phyloP scores from a whole-genome alignment of 2,113 vertebrate species.

The Penelope pileata region DNA sequence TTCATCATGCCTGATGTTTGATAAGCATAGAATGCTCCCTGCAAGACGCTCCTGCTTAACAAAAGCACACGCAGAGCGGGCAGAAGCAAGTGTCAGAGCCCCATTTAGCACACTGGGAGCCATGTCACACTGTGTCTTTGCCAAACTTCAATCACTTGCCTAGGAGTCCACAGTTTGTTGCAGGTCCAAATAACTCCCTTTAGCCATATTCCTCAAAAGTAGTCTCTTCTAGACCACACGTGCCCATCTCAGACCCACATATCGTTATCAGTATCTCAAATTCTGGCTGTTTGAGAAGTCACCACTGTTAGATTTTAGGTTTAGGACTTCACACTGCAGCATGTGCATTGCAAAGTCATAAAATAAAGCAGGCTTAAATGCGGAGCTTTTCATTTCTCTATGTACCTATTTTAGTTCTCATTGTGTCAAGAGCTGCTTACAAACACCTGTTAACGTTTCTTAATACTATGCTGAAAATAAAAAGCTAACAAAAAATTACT shows the following conservation, averaged over 20 bases:
- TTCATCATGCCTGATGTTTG: not conserved
- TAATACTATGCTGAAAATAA: not conserved
- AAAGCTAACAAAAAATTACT: not conserved
- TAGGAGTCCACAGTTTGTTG: rapidly evolving
- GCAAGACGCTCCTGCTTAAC: not conserved
- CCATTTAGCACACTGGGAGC: not conserved
- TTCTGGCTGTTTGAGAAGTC: not conserved
- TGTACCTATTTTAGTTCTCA: not conserved
- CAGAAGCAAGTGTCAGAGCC: not conserved
- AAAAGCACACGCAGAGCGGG: not conserved
- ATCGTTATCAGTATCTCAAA: not conserved
- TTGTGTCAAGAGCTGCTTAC: not conserved
- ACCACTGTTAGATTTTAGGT: not conserved
- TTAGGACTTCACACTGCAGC: not conserved
- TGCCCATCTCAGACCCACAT: not conserved
- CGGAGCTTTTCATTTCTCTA: not conserved
- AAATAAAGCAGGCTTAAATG: not conserved
- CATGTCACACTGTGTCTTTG: not conserved
- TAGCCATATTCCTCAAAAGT: not conserved
- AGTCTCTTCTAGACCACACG: not conserved
- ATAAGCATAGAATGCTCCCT: not conserved
- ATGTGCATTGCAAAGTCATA: not conserved
- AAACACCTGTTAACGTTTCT: not conserved
- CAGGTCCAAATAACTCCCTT: not conserved
- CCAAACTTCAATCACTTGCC: not conserved